Evolutionary conservation across 2,888 invertebrate genomes (phyloP).

Genomic region (Serrognathus titanus): DNA sequence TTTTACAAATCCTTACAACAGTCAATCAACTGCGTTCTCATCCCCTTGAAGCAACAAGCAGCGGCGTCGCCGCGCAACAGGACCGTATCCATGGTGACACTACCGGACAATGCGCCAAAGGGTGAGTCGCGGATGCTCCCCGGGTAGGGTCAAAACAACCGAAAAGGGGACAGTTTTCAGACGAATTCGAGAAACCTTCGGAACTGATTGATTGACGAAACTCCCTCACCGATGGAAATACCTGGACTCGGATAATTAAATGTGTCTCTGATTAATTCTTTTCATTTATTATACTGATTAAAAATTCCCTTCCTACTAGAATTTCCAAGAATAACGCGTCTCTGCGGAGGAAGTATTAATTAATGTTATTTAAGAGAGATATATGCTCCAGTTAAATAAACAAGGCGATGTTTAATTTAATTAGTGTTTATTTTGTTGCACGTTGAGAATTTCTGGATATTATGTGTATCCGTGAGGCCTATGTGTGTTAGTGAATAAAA

Average conservation of each 20-base stretch:
- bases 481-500: too few species aligned
- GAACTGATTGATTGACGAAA: constrained; percentile 19
- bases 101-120: constrained; percentile 23
- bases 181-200: constrained; percentile 12
- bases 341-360: too few species aligned
- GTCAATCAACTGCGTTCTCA: constrained; percentile 24
- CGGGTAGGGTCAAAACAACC: constrained; percentile 17
- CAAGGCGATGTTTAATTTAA: too few species aligned
- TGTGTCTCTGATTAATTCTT: constrained; percentile 27
- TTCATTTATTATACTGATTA: background rate
- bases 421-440: too few species aligned
- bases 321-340: background rate
- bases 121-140: constrained; percentile 21
- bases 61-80: constrained; percentile 26
- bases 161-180: background rate
- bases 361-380: too few species aligned
- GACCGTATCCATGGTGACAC: constrained; percentile 27
- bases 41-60: constrained; percentile 28
- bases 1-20: constrained; percentile 25
- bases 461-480: too few species aligned
- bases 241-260: constrained; percentile 33
- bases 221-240: constrained; percentile 13
- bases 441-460: too few species aligned
- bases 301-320: background rate
- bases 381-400: too few species aligned